phyloP scores from a whole-genome alignment of 2,113 vertebrate species.

The Aphyosemion australe region DNA sequence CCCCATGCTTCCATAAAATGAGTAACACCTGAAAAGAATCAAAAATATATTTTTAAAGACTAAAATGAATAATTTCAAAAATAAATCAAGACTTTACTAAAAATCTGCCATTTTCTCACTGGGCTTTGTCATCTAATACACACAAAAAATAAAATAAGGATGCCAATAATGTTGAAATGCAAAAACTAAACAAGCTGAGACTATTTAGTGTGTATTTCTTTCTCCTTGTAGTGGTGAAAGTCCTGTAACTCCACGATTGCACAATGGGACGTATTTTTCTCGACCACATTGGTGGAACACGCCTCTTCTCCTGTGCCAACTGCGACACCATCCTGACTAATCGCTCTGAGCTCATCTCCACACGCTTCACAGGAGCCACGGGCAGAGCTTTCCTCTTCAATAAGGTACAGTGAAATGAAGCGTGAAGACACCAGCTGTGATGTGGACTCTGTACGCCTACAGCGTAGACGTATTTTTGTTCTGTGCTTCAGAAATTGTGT shows the following conservation, averaged over 20 bases:
- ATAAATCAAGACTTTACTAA: background rate
- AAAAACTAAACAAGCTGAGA: background rate
- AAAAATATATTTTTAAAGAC: background rate
- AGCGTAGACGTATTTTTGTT: background rate
- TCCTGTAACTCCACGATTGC: constrained; percentile 6
- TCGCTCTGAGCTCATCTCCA: constrained; percentile 95
- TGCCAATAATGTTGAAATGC: background rate
- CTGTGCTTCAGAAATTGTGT: background rate
- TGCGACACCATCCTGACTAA: constrained; percentile 98
- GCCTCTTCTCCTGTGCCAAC: constrained; percentile 97
- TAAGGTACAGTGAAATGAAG: constrained; percentile 80
- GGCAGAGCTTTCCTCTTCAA: constrained; percentile 98
- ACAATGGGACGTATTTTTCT: constrained; percentile 96
- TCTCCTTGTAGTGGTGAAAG: background rate
- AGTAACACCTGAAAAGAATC: background rate
- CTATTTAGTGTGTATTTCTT: background rate
- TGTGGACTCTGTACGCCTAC: background rate
- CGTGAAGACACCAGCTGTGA: background rate
- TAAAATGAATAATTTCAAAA: background rate
- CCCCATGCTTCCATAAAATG: background rate
- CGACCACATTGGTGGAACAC: constrained; percentile 98
- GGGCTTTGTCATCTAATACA: background rate
- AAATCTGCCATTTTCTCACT: background rate
- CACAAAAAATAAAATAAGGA: background rate
- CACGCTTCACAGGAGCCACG: constrained; percentile 95